Evolutionary conservation across 2,888 invertebrate genomes (phyloP).

Genomic region (Noctua comes): DNA sequence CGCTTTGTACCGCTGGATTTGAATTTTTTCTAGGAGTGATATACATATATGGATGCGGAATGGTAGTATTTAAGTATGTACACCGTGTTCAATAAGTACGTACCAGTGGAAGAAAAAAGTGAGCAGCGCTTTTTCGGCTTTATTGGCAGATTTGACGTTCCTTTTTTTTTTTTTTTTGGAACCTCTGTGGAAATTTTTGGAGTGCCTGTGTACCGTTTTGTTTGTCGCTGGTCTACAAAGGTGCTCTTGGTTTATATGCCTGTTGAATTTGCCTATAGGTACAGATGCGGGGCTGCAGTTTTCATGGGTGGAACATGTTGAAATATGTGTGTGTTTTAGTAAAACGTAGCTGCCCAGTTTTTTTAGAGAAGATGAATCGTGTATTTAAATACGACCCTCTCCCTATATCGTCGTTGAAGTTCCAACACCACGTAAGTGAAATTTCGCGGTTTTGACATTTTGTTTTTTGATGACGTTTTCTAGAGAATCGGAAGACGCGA

Average conservation of each 20-base stretch:
- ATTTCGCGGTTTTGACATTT: too few species aligned
- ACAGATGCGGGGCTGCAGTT: too few species aligned
- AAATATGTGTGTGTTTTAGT: neutral
- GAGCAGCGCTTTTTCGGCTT: conserved; percentile 20
- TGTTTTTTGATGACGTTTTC: too few species aligned
- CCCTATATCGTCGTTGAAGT: too few species aligned
- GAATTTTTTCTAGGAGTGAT: neutral
- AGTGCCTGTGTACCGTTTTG: neutral
- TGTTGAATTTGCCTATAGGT: neutral
- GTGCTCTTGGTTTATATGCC: neutral
- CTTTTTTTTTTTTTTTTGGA: conserved; percentile 3
- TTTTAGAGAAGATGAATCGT: neutral
- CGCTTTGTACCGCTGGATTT: neutral
- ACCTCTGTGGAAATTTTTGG: neutral
- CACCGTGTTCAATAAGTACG: neutral
- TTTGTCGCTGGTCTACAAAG: conserved; percentile 1
- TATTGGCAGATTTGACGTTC: neutral
- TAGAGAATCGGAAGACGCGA: too few species aligned
- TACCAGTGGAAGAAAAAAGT: conserved; percentile 7
- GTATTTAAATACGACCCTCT: neutral
- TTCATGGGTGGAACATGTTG: neutral
- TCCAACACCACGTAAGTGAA: too few species aligned
- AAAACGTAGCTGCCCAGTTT: neutral
- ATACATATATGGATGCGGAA: neutral
- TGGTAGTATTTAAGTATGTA: neutral